Evolutionary conservation across 2,797 vertebrate genomes (phyloP), one percentile per base, ranked within the genome.

Genomic region (Myotis planiceps): DNA sequence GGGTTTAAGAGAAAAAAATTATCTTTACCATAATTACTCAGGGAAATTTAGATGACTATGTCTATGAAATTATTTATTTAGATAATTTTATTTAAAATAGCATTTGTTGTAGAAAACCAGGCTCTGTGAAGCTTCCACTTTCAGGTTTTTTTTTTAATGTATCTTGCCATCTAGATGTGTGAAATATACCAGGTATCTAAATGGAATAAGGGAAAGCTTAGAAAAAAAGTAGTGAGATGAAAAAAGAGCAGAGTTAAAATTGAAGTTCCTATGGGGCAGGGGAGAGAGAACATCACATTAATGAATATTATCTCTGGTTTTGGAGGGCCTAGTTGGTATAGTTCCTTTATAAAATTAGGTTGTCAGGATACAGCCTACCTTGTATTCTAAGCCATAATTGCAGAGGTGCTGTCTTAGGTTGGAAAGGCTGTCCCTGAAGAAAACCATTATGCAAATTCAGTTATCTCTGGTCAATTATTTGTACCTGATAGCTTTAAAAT

Each of bases 361-460:
- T 51, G 19, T 39, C 29, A 76, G 34, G 29, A n/a, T 29, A 9
- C 3, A 60, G 34, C 15, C 32, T 79, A 15, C 3, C 23, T 72
- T 75, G 42, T 29, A 34, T 90, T 76, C 39, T 42, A 37, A 92
- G 32, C 58, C 14, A 3, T 21, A 13, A 49, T 4, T 25, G 25
- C 19, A 78, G 78, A 55, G 19, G n/a, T 19, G 82, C 94, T 83
- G 89, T 88, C 93, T 94, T 66, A 80, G 81, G 84, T 75, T 76
- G 60, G 78, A 95, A 81, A 53, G 82, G 81, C 49, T 88, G 63
- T 92, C 88, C 97, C 95, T 95, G 96, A 97, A 97, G 93, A 89
- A 78, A 72, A 55, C 10, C 34, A n/a, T 90, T 74, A 79, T n/a
- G 86, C 16, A 75, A 74, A 76, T 13, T 6, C 34, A 34, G 53